These are phyloP conservation scores for Orbicella faveolata DNA, from an alignment of 64 coral and sea anemone genomes.

Conservation along the genomic window DNA sequence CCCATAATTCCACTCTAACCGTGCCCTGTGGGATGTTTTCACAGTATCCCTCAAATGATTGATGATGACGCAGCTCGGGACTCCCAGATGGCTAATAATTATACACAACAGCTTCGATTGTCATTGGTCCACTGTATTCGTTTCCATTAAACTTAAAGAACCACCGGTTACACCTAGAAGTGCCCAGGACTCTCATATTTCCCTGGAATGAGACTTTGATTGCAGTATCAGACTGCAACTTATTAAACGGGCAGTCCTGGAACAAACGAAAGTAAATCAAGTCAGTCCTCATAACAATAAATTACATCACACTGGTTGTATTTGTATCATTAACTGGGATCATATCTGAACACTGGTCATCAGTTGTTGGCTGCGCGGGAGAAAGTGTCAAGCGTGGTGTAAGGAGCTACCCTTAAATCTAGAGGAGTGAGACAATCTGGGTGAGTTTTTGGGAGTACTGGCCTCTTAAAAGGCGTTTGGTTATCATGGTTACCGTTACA, in stretches of 20 bases:
- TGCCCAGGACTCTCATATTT: conserved; percentile 8
- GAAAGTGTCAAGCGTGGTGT: no score
- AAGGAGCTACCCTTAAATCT: no score
- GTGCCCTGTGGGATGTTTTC: conserved; percentile 8
- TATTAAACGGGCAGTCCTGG: conserved; percentile 17
- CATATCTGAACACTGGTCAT: no score
- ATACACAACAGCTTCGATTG: conserved; percentile 38
- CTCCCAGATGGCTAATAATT: neutral
- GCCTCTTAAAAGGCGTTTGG: no score
- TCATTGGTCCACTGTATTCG: conserved; percentile 22
- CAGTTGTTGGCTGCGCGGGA: no score
- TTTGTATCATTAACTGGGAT: no score
- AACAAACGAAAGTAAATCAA: no score
- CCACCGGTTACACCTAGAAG: conserved; percentile 40
- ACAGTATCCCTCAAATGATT: conserved; percentile 43
- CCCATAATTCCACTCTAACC: conserved; percentile 49
- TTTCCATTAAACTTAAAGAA: conserved; percentile 48
- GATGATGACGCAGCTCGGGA: neutral
- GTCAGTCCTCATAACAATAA: no score
- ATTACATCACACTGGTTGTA: no score
- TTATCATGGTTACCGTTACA: no score
- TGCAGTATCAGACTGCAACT: conserved; percentile 3
- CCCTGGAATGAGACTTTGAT: conserved; percentile 39
- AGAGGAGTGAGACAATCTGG: no score
- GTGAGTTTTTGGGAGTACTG: no score